Evolutionary conservation across 1,140 invertebrate genomes (phyloP).

Genomic region (Sycobia sp.): DNA sequence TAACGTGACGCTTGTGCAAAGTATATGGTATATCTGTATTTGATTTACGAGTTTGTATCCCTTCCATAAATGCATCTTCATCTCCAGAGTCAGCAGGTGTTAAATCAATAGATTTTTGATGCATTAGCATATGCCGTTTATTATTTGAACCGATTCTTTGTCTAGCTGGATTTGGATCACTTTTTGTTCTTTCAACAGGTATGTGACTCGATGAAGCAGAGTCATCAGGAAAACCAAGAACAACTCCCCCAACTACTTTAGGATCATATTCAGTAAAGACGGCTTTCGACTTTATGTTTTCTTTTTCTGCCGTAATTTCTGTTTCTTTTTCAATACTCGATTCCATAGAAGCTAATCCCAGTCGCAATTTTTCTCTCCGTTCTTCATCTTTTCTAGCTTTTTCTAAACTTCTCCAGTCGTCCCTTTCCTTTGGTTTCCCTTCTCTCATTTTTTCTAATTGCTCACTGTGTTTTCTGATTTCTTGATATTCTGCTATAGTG

Average conservation of each 20-base stretch:
- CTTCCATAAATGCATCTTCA: conserved; percentile 72
- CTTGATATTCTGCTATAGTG: conserved; percentile 11
- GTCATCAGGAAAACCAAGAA: conserved; percentile 57
- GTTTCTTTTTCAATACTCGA: conserved; percentile 48
- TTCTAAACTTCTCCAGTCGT: conserved; percentile 57
- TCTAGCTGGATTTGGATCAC: conserved; percentile 78
- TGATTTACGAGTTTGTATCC: conserved; percentile 56
- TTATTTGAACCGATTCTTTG: conserved; percentile 73
- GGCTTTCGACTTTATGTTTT: conserved; percentile 45
- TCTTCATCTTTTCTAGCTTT: conserved; percentile 54
- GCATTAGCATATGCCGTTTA: conserved; percentile 77
- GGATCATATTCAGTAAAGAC: conserved; percentile 60
- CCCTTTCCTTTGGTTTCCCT: conserved; percentile 51
- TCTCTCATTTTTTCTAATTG: conserved; percentile 42
- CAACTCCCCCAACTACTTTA: conserved; percentile 57
- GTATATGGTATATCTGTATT: conserved; percentile 81
- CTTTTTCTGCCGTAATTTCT: conserved; percentile 43
- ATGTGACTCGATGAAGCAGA: conserved; percentile 61
- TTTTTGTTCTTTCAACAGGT: conserved; percentile 81
- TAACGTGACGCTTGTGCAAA: conserved; percentile 79
- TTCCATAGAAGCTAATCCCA: conserved; percentile 48
- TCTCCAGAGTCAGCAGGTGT: conserved; percentile 82
- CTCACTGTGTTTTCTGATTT: conserved; percentile 25
- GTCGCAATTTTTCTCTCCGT: conserved; percentile 50
- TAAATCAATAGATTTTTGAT: conserved; percentile 84